A percentile compares a stretch with the other conserved stretches of the same genome.
Evolutionary conservation across 2,888 invertebrate species (phyloP).

Genomic region (Drosophila siamana): DNA sequence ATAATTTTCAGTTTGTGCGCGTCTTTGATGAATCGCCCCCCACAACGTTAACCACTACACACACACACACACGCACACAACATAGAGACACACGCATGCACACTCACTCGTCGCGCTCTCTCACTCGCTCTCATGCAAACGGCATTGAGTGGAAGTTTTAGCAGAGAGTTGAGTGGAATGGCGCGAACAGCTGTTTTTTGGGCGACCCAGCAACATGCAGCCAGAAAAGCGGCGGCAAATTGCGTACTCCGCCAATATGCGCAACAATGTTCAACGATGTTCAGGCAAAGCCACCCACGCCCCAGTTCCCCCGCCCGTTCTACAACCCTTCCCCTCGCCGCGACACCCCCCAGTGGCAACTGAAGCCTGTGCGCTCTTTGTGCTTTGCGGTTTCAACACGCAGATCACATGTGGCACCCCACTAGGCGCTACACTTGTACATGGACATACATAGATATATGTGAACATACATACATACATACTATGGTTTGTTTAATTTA

Average conservation of each 20-base stretch:
- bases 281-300: constrained; percentile 11
- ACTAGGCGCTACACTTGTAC: constrained; percentile 27
- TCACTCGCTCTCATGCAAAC: constrained; percentile 12
- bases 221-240: constrained; percentile 56
- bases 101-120: constrained; percentile 1
- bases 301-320: background rate
- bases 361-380: background rate
- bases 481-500: constrained; percentile 50
- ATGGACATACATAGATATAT: background rate
- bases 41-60: constrained; percentile 19
- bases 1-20: constrained; percentile 47
- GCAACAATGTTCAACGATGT: constrained; percentile 53
- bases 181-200: constrained; percentile 48
- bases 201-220: constrained; percentile 43
- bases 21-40: constrained; percentile 36
- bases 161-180: constrained; percentile 29
- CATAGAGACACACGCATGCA: background rate
- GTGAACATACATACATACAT: background rate
- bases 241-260: constrained; percentile 43
- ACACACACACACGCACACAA: constrained; percentile 1
- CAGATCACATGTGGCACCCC: constrained; percentile 49
- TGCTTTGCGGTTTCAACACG: constrained; percentile 16
- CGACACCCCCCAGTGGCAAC: background rate
- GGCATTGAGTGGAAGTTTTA: constrained; percentile 12
- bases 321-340: background rate